Base-by-base conservation (phyloP, 2,888 invertebrate genomes). In the Cryptosula pallasiana region DNA sequence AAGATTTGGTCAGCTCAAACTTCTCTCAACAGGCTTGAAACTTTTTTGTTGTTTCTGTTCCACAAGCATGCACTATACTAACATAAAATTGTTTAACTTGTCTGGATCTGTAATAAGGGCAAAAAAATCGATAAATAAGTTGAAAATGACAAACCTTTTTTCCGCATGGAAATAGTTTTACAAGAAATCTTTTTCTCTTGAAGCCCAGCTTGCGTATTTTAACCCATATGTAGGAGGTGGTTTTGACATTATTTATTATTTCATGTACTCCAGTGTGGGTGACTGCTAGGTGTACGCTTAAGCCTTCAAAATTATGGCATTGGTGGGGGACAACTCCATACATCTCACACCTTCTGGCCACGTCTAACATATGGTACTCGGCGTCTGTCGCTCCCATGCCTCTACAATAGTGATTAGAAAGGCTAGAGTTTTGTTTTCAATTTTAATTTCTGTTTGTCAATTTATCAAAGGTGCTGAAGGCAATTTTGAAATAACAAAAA, bases 161-260 rank as follows among this genome's bases (percentile, higher is more conserved):
- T 36, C n/a, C 35, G 29, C 23, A 98, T 0, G 98, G 96, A 86
- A 99, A 98, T 73, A 99, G 88, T 87, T 99, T 99, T 79, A 99
- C 94, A 72, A 99, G 89, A 86, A 98, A 95, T 84, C 93, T 90
- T 88, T 97, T 97, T 81, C 98, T 89, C 86, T 99, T 99, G 87
- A 99, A 99, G 75, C 96, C 96, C 79, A 99, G 92, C 88, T 99
- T 99, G 76, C 99, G 89, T 79, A 99, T 95, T 89, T 98, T 98
- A 74, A 97, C 97, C 99, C 99, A 99, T 5, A 32, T 63, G 32
- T 63, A 63, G 63, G 63, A 63, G 5, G 63, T 13, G 29, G 9
- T 13, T 63, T 32, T 63, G 29, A 27, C 32, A 5, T 27, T 27
- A 63, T 63, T 63, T 2, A 25, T 63, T 76, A 87, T 90, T 0